A percentile compares a stretch with the other conserved stretches of the same genome.
phyloP scores from a whole-genome alignment of 2,797 vertebrate species.

The Tapirus indicus region DNA sequence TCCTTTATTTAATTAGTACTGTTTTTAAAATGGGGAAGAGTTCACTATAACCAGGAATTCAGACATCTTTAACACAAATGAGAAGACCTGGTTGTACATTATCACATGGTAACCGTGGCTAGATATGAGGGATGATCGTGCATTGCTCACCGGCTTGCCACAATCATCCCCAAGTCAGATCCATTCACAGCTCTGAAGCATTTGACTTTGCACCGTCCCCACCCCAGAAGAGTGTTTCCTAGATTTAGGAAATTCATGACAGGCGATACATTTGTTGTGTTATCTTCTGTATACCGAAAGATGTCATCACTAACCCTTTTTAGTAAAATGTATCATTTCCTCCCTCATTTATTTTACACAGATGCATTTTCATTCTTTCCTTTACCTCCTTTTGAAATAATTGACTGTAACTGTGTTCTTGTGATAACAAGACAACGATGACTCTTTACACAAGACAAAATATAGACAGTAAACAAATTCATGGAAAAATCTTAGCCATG shows the following conservation, averaged over 20 bases:
- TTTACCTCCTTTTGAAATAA: conserved; percentile 19
- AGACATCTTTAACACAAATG: background rate
- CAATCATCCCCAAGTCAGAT: background rate
- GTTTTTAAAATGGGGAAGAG: background rate
- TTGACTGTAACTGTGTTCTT: background rate
- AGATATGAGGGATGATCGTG: background rate
- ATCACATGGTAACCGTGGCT: background rate
- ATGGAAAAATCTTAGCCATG: background rate
- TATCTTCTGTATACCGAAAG: conserved; percentile 15
- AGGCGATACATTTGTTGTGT: background rate
- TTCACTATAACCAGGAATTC: background rate
- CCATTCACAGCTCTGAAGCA: background rate
- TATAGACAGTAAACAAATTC: conserved; percentile 23
- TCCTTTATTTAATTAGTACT: conserved; percentile 21
- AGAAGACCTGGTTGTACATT: background rate
- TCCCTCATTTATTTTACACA: background rate
- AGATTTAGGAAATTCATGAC: background rate
- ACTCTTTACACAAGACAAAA: background rate
- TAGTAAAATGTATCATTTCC: background rate
- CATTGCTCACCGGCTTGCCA: background rate
- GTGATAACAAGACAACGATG: background rate
- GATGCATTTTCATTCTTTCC: background rate
- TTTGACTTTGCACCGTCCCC: background rate
- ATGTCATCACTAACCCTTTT: background rate
- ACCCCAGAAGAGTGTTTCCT: background rate